Evolutionary conservation across 2,797 vertebrate species (phyloP).

Genomic region (Selene dorsalis): DNA sequence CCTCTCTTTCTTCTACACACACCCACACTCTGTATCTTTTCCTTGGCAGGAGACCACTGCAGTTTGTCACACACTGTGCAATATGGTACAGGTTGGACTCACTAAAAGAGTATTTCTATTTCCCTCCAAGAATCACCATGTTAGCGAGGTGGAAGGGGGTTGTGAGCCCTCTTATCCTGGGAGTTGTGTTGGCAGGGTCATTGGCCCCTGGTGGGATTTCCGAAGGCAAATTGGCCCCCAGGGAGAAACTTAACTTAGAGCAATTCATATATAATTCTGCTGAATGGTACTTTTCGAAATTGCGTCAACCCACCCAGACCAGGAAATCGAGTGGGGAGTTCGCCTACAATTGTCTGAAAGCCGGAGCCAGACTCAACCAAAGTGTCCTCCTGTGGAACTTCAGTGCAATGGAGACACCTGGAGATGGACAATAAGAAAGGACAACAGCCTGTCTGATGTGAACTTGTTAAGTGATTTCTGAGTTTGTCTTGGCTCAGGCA

Average conservation of each 20-base stretch:
- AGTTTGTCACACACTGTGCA: slow-evolving; percentile 63
- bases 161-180: not conserved
- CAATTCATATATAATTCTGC: not conserved
- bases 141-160: not conserved
- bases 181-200: not conserved
- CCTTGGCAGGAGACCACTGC: slow-evolving; percentile 60
- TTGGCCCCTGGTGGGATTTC: not conserved
- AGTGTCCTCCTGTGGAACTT: too few relatives aligned
- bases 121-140: not conserved
- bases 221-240: not conserved
- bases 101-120: slow-evolving; percentile 47
- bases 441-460: too few relatives aligned
- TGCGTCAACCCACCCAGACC: not conserved
- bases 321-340: not conserved
- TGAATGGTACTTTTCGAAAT: not conserved
- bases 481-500: not conserved
- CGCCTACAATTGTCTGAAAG: too few relatives aligned
- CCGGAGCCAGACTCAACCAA: too few relatives aligned
- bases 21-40: slow-evolving; percentile 20
- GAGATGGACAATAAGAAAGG: too few relatives aligned
- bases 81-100: slow-evolving; percentile 58
- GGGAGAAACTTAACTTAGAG: not conserved
- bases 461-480: too few relatives aligned
- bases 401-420: too few relatives aligned
- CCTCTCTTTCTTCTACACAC: slow-evolving; percentile 6